Percentiles rank a stretch among this genome's conserved stretches.
phyloP scores from a whole-genome alignment of 2,113 vertebrate genomes.

The Hypomesus transpacificus region DNA sequence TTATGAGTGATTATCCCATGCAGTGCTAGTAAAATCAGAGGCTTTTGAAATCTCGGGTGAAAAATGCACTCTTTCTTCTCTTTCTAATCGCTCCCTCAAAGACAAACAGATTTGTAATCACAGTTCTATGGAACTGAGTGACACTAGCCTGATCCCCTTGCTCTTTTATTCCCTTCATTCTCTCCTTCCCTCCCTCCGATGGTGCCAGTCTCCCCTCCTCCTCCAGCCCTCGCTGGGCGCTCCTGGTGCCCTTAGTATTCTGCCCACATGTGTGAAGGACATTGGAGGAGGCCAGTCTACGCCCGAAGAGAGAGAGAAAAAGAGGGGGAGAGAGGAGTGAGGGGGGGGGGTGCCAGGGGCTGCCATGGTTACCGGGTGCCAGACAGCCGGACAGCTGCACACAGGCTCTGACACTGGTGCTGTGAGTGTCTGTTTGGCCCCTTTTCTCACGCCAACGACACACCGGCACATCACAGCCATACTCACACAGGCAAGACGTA shows the following conservation, averaged over 20 bases:
- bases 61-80: background rate
- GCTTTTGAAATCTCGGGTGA: background rate
- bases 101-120: conserved; percentile 3
- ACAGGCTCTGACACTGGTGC: conserved; percentile 39
- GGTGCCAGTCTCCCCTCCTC: background rate
- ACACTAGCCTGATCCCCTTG: background rate
- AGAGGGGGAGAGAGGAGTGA: background rate
- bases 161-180: background rate
- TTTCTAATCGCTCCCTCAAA: background rate
- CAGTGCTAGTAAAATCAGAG: background rate
- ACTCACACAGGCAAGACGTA: background rate
- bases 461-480: conserved; percentile 46
- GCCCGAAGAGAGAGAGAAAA: conserved; percentile 18
- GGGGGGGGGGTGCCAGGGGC: conserved; percentile 58
- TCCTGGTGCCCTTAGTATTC: conserved; percentile 31
- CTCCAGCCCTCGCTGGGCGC: conserved; percentile 2
- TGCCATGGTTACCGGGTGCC: conserved; percentile 72
- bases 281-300: conserved; percentile 47
- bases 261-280: conserved; percentile 58
- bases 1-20: conserved; percentile 10
- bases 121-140: background rate
- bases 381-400: conserved; percentile 62
- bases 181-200: background rate
- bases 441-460: conserved; percentile 53
- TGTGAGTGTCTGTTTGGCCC: conserved; percentile 62